phyloP scores from a whole-genome alignment of 2,113 vertebrate species.

The Ornithorhynchus anatinus region DNA sequence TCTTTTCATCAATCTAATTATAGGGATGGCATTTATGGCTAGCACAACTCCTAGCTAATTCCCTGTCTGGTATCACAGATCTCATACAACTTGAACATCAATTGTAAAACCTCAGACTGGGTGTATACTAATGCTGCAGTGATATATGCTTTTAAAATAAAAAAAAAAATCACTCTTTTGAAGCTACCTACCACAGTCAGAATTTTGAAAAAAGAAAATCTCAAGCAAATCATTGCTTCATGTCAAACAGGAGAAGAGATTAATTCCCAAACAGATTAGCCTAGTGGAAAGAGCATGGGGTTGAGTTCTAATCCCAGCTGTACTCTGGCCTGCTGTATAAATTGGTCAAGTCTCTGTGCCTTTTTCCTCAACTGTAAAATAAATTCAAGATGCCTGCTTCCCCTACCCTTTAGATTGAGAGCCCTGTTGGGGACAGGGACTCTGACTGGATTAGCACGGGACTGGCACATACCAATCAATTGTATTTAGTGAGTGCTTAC shows the following conservation, averaged over 20 bases:
- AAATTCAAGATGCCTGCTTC: neutral
- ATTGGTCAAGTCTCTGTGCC: neutral
- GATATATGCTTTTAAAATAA: too few species aligned
- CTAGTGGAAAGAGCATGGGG: neutral
- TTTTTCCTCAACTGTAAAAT: neutral
- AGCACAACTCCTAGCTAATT: constrained; percentile 21
- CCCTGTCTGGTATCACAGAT: neutral
- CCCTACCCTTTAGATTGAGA: neutral
- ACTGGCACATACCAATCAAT: neutral
- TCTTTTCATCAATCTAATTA: constrained; percentile 43
- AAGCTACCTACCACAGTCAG: neutral
- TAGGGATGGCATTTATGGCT: constrained; percentile 16
- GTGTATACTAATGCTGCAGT: constrained; percentile 4
- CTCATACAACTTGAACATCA: constrained; percentile 25
- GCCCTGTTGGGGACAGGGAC: neutral
- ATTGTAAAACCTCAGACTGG: constrained; percentile 6
- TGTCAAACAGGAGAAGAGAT: too few species aligned
- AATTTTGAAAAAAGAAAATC: constrained; percentile 5
- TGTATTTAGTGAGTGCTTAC: neutral
- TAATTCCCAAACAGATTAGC: neutral
- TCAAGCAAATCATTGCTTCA: neutral
- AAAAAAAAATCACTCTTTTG: too few species aligned
- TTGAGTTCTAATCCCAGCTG: neutral
- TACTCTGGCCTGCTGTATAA: neutral
- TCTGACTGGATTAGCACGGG: neutral